These are phyloP conservation scores for Psammodynastes pulverulentus DNA, from an alignment of 2,113 vertebrate species.

Conservation along the genomic window DNA sequence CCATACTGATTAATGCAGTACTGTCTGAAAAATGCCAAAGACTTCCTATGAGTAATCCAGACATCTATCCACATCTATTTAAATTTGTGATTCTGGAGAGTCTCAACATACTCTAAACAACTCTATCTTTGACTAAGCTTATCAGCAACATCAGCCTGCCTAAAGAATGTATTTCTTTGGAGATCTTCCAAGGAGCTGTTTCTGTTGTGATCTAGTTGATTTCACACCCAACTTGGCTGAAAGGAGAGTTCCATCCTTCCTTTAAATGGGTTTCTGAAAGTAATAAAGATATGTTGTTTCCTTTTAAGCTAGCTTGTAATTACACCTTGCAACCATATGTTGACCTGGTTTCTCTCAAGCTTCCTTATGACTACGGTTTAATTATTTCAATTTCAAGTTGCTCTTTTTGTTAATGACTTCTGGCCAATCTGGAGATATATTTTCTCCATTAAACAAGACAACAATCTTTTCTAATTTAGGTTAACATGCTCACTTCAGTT, in stretches of 20 bases:
- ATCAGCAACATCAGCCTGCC: slow-evolving; percentile 1
- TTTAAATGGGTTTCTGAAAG: slow-evolving; percentile 19
- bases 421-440: neutral
- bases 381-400: slow-evolving; percentile 1
- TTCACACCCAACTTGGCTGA: slow-evolving; percentile 11
- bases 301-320: neutral
- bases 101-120: neutral
- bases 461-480: slow-evolving; percentile 25
- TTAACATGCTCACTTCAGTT: neutral
- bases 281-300: slow-evolving; percentile 1
- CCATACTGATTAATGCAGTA: slow-evolving; percentile 22
- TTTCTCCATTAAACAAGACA: slow-evolving; percentile 7
- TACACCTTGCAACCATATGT: neutral
- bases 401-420: slow-evolving; percentile 11
- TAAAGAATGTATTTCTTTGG: neutral
- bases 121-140: neutral
- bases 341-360: slow-evolving; percentile 22
- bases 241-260: slow-evolving; percentile 11
- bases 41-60: slow-evolving; percentile 28
- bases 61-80: neutral
- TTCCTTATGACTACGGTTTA: slow-evolving; percentile 12
- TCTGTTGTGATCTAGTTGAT: slow-evolving; percentile 12
- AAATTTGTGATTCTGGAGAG: neutral
- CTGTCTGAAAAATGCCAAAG: slow-evolving; percentile 6
- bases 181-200: neutral